Base-by-base conservation (phyloP, 2,797 vertebrate species). In the Argentina silus region DNA sequence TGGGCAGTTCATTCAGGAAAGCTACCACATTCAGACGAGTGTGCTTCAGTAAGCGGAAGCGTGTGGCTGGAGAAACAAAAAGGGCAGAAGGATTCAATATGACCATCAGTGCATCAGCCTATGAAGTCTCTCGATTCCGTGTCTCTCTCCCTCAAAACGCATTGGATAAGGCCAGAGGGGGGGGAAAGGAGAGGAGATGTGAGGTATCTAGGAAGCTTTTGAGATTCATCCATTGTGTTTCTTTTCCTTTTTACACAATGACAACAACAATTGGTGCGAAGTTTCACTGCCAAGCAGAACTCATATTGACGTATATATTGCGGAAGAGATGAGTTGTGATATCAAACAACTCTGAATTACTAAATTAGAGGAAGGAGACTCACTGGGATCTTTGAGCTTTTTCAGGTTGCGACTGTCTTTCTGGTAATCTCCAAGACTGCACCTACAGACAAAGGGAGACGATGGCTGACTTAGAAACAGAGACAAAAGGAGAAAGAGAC, bases 351-450 rank as follows among this genome's bases (percentile, higher is more conserved):
- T 3, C 19, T 53, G 51, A 60, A 27, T 19, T 14, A 60, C 21
- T 12, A 9, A 36, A 60, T 36, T 10, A 60, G 57, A 57, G 9
- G 10, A 60, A 10, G 6, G 14, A 67, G 14, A 67, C 95, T 95
- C 85, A 97, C 97, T 92, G 1, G 95, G 86, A 72, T 98, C 96
- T 90, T 95, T 97, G 45, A 96, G 72, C 76, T 91, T 95, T 82
- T 96, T 98, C 68, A 98, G 88, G 73, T 98, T 97, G 72, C 96
- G 91, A 79, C 92, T 96, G 81, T 95, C 94, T 82, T 97, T 96
- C 53, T 94, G 93, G 76, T 97, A 98, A 42, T 97, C 95, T 0
- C 90, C 92, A 43, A 97, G 86, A 86, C 81, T 94, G 84, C 90
- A 95, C 88, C 95, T 98, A 76, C 27, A 6, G 69, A 42, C 27